Conservation (phyloP, 2,113 vertebrate species). For the Petrocephalus microphthalmus region DNA sequence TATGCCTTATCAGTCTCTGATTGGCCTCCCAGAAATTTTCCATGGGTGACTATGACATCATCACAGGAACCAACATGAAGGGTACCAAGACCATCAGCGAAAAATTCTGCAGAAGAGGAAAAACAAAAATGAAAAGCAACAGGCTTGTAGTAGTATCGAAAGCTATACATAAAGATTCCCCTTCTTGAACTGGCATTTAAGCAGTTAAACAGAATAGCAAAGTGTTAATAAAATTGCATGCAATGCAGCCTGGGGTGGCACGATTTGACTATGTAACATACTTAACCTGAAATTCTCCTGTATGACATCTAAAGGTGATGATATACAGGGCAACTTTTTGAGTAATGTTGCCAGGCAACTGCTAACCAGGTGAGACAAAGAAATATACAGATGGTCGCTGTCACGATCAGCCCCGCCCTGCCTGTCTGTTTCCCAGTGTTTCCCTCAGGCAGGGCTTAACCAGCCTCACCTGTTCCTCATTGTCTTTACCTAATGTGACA, state of each 20-base stretch:
- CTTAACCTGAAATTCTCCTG: neutral
- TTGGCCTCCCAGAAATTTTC: constrained; percentile 76
- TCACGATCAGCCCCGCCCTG: too few relatives aligned
- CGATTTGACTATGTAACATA: neutral
- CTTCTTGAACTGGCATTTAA: neutral
- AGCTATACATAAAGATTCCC: neutral
- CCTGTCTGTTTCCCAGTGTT: too few relatives aligned
- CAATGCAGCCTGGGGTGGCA: neutral
- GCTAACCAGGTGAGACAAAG: neutral
- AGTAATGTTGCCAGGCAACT: neutral
- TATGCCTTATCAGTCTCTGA: constrained; percentile 72
- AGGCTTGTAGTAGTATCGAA: neutral
- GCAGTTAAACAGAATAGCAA: neutral
- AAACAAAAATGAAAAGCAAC: neutral
- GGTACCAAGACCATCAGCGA: constrained; percentile 81
- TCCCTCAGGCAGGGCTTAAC: too few relatives aligned
- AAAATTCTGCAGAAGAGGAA: constrained; percentile 69
- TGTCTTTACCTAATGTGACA: too few relatives aligned
- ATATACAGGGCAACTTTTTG: neutral
- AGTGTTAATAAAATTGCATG: neutral
- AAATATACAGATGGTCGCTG: too few relatives aligned
- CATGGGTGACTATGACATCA: constrained; percentile 78
- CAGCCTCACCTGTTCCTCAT: too few relatives aligned
- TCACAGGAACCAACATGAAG: constrained; percentile 85
- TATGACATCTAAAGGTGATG: neutral